Percentiles rank a stretch among this genome's conserved stretches.
Evolutionary conservation across 2,113 vertebrate genomes (phyloP).

Genomic region (Lycocorax pyrrhopterus): DNA sequence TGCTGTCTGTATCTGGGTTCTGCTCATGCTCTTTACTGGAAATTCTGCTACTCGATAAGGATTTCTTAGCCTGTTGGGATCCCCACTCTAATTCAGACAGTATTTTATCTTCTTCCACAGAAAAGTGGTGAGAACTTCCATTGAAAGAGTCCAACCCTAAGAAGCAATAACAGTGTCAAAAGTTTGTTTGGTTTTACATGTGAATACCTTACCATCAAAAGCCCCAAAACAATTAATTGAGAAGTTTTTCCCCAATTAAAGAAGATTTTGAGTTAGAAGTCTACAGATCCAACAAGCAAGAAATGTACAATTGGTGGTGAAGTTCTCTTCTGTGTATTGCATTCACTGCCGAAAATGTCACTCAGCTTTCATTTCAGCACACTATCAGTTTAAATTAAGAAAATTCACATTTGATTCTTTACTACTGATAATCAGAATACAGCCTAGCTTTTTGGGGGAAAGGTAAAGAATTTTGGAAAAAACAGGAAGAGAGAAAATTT

Average conservation of each 20-base stretch:
- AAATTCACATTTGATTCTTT: background rate
- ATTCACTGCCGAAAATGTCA: background rate
- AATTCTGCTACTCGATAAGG: conserved; percentile 57
- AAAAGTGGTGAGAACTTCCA: conserved; percentile 68
- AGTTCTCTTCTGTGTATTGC: background rate
- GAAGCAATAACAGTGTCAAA: background rate
- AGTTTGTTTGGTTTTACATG: background rate
- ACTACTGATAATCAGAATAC: background rate
- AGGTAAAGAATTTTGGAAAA: background rate
- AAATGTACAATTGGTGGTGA: background rate
- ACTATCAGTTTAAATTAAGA: background rate
- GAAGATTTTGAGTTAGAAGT: background rate
- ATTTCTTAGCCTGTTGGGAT: conserved; percentile 73
- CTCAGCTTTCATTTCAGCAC: background rate
- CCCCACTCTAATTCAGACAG: conserved; percentile 70
- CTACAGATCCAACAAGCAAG: background rate
- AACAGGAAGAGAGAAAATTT: background rate
- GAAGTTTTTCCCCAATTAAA: background rate
- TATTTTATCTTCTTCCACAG: conserved; percentile 76
- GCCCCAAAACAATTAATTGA: background rate
- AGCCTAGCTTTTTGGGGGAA: background rate
- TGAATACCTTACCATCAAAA: background rate
- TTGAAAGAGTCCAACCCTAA: conserved; percentile 61
- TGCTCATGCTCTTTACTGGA: conserved; percentile 69
- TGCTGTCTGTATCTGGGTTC: conserved; percentile 72